phyloP scores from a whole-genome alignment of 2,888 invertebrate species.

The Heliconius charithonia region DNA sequence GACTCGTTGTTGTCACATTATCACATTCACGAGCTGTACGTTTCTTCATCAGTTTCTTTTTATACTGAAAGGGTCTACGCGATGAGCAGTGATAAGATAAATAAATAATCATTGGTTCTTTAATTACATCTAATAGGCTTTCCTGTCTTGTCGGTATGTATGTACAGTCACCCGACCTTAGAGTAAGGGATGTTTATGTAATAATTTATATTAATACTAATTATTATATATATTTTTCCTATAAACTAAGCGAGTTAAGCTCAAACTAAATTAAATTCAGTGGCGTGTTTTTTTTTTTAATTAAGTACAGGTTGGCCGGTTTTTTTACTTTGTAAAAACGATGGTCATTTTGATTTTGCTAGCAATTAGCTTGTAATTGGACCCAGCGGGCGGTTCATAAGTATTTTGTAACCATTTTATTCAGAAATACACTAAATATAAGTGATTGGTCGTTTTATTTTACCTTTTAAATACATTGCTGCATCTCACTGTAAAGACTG shows the following conservation, averaged over 20 bases:
- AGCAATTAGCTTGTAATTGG: constrained; percentile 63
- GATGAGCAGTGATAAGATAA: constrained; percentile 38
- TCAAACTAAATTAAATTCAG: constrained; percentile 74
- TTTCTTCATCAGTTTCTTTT: constrained; percentile 34
- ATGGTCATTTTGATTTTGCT: constrained; percentile 69
- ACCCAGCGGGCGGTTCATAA: constrained; percentile 68
- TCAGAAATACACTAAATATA: constrained; percentile 83
- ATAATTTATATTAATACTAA: constrained; percentile 82
- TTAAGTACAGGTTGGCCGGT: constrained; percentile 65
- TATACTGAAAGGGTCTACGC: constrained; percentile 42
- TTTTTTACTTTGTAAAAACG: constrained; percentile 75
- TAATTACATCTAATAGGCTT: constrained; percentile 62
- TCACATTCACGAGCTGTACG: constrained; percentile 34
- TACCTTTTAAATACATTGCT: not conserved
- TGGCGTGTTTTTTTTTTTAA: constrained; percentile 59
- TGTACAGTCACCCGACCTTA: constrained; percentile 61
- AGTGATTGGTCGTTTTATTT: constrained; percentile 74
- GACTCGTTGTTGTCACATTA: constrained; percentile 17
- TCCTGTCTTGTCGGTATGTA: constrained; percentile 55
- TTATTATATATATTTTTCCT: constrained; percentile 79
- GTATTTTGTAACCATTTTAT: constrained; percentile 83
- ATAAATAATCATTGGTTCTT: constrained; percentile 54
- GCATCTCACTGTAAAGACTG: too few relatives aligned
- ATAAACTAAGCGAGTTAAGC: constrained; percentile 81
- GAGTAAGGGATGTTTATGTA: constrained; percentile 75